Evolutionary conservation across 2,113 vertebrate species (phyloP).

Genomic region (Willisornis vidua): DNA sequence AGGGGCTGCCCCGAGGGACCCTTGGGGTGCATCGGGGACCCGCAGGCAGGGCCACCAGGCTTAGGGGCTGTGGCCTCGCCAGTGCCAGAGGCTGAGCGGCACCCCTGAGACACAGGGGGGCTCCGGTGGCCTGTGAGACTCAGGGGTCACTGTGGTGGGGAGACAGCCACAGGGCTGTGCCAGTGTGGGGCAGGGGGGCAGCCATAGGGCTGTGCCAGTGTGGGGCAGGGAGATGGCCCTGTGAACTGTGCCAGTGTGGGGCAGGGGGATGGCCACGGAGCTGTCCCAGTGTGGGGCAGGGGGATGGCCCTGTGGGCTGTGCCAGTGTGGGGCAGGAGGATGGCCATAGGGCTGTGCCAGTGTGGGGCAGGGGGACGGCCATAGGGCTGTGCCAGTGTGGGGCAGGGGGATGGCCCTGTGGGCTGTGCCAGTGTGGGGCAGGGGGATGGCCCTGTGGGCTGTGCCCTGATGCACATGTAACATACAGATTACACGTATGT

Average conservation of each 20-base stretch:
- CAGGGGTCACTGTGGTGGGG: not conserved
- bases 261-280: not conserved
- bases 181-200: no score
- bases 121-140: not conserved
- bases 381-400: no score
- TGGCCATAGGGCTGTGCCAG: no score
- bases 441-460: not conserved
- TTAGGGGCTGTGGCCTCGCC: not conserved
- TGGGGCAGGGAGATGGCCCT: no score
- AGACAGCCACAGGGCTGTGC: not conserved
- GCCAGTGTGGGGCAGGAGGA: not conserved
- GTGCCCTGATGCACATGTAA: not conserved
- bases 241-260: not conserved
- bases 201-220: no score
- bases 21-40: not conserved
- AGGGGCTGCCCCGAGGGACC: no score
- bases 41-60: not conserved
- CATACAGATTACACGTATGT: accelerated
- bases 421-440: not conserved
- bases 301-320: not conserved
- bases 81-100: not conserved
- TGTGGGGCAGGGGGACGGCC: no score
- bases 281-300: not conserved
- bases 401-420: no score
- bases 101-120: no score